Base-by-base conservation (phyloP, 2,797 vertebrate genomes). In the Sciurus vulgaris region DNA sequence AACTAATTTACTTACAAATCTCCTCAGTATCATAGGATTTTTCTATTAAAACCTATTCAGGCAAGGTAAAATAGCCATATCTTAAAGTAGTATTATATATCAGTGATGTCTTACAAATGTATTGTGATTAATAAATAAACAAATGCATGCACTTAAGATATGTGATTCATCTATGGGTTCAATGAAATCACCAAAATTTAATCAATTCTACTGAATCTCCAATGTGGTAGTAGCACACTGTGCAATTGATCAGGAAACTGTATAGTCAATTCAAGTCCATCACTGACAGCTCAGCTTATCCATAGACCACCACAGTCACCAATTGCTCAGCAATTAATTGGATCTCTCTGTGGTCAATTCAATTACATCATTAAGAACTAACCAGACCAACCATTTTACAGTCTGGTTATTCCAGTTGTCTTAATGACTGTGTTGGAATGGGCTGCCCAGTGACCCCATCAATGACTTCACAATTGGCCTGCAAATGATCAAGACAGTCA, bases 291-390 rank as follows among this genome's bases (percentile, higher is more conserved):
- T 72, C 63, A 95, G 76, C 44, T 81, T 88, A 89, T 96, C 77
- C 15, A n/a, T 49, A 96, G 95, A 38, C 95, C 78, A 97, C 74
- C 86, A 54, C 35, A 89, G 76, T 41, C 77, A 96, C 49, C 84
- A 89, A 74, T 41, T 94, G 84, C 81, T 86, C 76, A 78, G 89
- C 89, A 95, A 97, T 95, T 96, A 97, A 97, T 88, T 96, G 94
- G 44, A 98, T 86, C 84, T 97, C 79, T 96, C 91, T 93, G 67
- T 74, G 84, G 88, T 93, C 11, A 3, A 96, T 96, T 76, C 89
- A 95, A 94, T 97, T 93, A 94, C n/a, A 93, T 78, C 85, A 96
- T 96, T 93, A 97, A 93, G 89, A 95, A 96, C 95, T 90, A 97
- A 97, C 81, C 89, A 97, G 94, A 94, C 81, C 79, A 96, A 94